Base-by-base conservation (phyloP, 1,140 invertebrate genomes). In the Drosophila carrolli region DNA sequence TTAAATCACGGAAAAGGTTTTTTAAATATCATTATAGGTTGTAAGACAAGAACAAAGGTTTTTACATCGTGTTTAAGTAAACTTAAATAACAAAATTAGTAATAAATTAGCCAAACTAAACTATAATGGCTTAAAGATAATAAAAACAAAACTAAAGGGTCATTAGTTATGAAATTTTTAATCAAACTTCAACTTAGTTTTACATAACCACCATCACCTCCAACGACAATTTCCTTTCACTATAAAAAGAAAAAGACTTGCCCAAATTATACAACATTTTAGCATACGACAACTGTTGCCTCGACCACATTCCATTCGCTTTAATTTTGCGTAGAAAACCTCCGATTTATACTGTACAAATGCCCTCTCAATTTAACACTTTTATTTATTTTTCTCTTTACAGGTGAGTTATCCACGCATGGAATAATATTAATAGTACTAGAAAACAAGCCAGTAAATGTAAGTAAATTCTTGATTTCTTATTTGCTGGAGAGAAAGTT, bases 401-500 rank as follows among this genome's bases (percentile, higher is more conserved):
- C 77, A 84, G 81, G 81, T 84, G 78, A 84, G 81, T 84, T 57
- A 65, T 55, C 35, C 46, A 44, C 41, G 14, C 55, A 60, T 50
- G 61, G 37, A 23, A 27, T 51, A 56, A 16, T 32, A 58, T 27
- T 41, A 41, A 10, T 37, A 13, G 11, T 35, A 41, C 9, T 27
- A 35, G 16, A 67, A 35, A 41, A 23, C 14, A 16, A 43, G 13
- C 37, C 19, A 48, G 10, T 14, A 9, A 58, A 37, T 27, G 48
- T 71, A 56, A 58, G 68, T 57, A 14, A 16, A 35, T 13, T 40
- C 9, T 46, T 41, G 35, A 51, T 55, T 62, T 63, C 46, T 41
- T 60, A 35, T 62, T 23, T 32, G 48, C 35, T 16, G 27, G 46
- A 67, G 66, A 59, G 60, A 81, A 85, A 84, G 72, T 80, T 71